phyloP scores from a whole-genome alignment of 2,113 vertebrate genomes.

The Morone chrysops region DNA sequence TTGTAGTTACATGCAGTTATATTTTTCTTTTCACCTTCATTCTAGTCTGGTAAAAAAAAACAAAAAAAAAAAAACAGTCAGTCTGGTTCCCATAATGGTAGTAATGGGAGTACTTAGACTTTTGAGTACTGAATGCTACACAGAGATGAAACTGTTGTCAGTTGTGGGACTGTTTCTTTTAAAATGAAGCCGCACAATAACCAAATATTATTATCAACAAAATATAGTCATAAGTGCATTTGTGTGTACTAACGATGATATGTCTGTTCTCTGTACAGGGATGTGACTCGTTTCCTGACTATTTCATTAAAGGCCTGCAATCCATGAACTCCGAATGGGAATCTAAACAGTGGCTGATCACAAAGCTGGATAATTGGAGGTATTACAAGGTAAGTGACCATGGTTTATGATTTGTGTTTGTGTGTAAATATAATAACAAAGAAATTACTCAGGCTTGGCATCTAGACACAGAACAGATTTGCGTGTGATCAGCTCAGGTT shows the following conservation, averaged over 20 bases:
- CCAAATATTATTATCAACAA: not conserved
- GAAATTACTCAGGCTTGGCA: not conserved
- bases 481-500: too few species aligned
- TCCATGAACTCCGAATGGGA: too few species aligned
- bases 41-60: too few species aligned
- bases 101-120: too few species aligned
- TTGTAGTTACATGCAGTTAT: too few species aligned
- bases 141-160: not conserved
- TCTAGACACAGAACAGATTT: too few species aligned
- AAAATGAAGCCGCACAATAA: not conserved
- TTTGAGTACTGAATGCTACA: too few species aligned
- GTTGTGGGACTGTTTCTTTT: not conserved
- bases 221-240: not conserved
- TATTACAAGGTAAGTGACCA: not conserved
- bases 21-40: too few species aligned
- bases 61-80: too few species aligned
- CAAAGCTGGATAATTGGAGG: rapidly evolving
- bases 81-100: too few species aligned
- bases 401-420: not conserved
- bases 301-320: not conserved
- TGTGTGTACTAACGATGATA: not conserved
- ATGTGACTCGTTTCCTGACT: not conserved
- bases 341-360: not conserved
- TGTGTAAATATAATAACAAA: not conserved
- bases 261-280: conserved; percentile 34